phyloP scores from a whole-genome alignment of 1,140 invertebrate species.

The Anagrus nilaparvatae region DNA sequence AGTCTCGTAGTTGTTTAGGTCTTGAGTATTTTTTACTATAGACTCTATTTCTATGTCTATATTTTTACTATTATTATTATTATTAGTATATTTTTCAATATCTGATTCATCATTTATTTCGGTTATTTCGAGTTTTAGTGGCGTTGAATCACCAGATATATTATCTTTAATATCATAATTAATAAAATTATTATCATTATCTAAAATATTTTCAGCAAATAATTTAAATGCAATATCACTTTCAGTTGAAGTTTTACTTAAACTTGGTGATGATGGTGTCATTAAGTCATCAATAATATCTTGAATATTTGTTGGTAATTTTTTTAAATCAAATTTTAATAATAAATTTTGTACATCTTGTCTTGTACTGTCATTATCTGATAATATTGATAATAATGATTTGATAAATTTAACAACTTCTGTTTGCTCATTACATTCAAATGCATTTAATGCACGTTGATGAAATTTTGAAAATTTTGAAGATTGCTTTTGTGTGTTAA shows the following conservation, averaged over 20 bases:
- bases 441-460: slow-evolving; percentile 2
- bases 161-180: too few relatives aligned
- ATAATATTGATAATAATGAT: slow-evolving; percentile 15
- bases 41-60: too few relatives aligned
- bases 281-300: slow-evolving; percentile 18
- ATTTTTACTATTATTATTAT: too few relatives aligned
- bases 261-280: slow-evolving; percentile 9
- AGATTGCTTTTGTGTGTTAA: background rate
- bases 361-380: slow-evolving; percentile 12
- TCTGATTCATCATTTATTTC: too few relatives aligned
- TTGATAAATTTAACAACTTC: slow-evolving; percentile 11
- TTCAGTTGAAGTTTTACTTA: background rate
- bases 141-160: too few relatives aligned
- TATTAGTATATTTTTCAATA: too few relatives aligned
- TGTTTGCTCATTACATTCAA: background rate
- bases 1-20: too few relatives aligned
- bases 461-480: slow-evolving; percentile 6
- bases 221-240: too few relatives aligned
- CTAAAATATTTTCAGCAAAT: too few relatives aligned
- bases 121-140: too few relatives aligned
- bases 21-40: too few relatives aligned
- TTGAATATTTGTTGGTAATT: slow-evolving; percentile 18
- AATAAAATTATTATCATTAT: too few relatives aligned
- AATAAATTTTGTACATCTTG: slow-evolving; percentile 18
- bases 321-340: slow-evolving; percentile 16